Base-by-base conservation (phyloP, 2,888 invertebrate genomes). In the Xestia ashworthii region DNA sequence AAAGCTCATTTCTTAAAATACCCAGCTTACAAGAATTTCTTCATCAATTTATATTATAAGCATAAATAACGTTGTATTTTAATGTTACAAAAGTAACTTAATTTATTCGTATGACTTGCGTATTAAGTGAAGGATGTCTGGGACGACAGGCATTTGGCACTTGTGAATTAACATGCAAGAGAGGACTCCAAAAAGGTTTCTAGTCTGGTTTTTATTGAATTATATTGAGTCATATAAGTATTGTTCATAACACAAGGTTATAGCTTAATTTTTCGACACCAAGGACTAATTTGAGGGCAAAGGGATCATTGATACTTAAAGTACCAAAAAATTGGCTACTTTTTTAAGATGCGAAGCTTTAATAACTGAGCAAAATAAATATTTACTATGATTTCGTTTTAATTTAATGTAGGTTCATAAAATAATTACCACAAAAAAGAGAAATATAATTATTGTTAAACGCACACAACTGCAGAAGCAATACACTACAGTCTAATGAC, bases 101-200 rank as follows among this genome's bases (percentile, higher is more conserved):
- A 71, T 81, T 79, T 77, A 71, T 82, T 81, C 50, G 38, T 83
- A 68, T 83, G 85, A 80, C 76, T 85, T 80, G 85, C 76, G 72
- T 22, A 38, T 64, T 69, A 60, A 48, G 50, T 85, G 74, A 78
- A 85, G 76, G 77, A 58, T 85, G 86, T 85, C 85, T 85, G 85
- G 80, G 85, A 64, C 85, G 48, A 76, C 32, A 19, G 73, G 76
- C 75, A 74, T 72, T 71, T 65, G 48, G 62, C 25, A 80, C 44
- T 58, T n/a, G n/a, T 46, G 70, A 67, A 55, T 76, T 67, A 11
- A 58, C 16, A 74, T 71, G 71, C 22, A 44, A 32, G 16, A 73
- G 67, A 71, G 50, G 16, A 22, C 41, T 67, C 14, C 9, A 58
- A 77, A 82, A 65, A 66, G 67, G 50, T 62, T 41, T 53, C 14